Evolutionary conservation across 2,113 vertebrate species (phyloP).

Genomic region (Paraplagusia blochii): DNA sequence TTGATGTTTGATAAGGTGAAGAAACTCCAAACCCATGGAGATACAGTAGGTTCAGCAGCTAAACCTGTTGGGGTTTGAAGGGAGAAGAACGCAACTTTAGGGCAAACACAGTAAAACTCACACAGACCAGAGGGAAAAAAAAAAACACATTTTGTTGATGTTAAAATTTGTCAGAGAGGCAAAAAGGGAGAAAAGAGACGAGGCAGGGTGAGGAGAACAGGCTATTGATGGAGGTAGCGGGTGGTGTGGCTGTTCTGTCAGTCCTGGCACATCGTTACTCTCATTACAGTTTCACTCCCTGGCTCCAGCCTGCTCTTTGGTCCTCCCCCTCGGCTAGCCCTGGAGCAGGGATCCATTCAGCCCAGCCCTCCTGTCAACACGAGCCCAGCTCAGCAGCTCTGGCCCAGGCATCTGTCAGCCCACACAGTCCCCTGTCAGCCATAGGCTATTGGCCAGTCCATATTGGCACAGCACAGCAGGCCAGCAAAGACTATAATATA

Average conservation of each 20-base stretch:
- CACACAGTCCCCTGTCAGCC: constrained; percentile 65
- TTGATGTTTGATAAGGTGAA: background rate
- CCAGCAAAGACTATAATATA: constrained; percentile 49
- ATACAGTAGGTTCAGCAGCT: background rate
- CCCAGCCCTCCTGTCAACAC: constrained; percentile 66
- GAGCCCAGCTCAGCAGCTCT: constrained; percentile 67
- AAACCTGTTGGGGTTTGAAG: background rate
- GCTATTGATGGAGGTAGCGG: constrained; percentile 47
- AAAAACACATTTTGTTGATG: constrained; percentile 31
- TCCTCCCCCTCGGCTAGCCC: constrained; percentile 69
- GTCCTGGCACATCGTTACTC: constrained; percentile 60
- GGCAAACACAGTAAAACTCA: background rate
- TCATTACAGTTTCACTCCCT: constrained; percentile 66
- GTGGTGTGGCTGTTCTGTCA: constrained; percentile 60
- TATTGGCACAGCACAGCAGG: constrained; percentile 57
- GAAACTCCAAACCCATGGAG: background rate
- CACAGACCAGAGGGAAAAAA: constrained; percentile 8
- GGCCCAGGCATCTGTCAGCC: constrained; percentile 68
- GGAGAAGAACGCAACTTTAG: no score
- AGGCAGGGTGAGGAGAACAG: constrained; percentile 31
- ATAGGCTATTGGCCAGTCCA: constrained; percentile 52
- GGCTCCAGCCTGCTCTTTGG: constrained; percentile 54
- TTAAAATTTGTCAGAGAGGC: constrained; percentile 31
- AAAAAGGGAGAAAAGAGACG: constrained; percentile 16
- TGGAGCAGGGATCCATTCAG: constrained; percentile 63